Evolutionary conservation across 2,888 invertebrate species (phyloP).

Genomic region (Abrostola tripartita): DNA sequence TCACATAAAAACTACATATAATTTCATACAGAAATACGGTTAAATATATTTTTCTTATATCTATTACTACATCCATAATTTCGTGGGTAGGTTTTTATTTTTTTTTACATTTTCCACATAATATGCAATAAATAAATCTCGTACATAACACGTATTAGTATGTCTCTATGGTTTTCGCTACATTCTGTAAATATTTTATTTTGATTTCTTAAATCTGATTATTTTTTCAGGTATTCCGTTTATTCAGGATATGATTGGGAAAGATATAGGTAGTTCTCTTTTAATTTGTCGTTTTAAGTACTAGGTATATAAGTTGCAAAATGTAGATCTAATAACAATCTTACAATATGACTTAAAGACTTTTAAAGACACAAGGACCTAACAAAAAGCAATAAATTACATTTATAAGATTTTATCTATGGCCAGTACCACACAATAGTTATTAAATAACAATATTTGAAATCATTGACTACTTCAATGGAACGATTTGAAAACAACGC

Average conservation of each 20-base stretch:
- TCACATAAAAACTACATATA: conserved; percentile 89
- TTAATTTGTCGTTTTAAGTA: conserved; percentile 40
- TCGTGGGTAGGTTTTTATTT: conserved; percentile 77
- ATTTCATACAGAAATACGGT: conserved; percentile 89
- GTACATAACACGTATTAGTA: conserved; percentile 73
- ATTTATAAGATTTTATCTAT: conserved; percentile 33
- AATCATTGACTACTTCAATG: conserved; percentile 34
- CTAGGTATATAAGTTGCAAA: conserved; percentile 53
- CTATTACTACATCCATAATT: conserved; percentile 85
- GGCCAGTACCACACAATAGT: conserved; percentile 25
- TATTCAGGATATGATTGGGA: conserved; percentile 79
- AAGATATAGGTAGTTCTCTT: conserved; percentile 39
- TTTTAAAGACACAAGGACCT: conserved; percentile 48
- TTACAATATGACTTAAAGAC: conserved; percentile 45
- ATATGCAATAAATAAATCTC: conserved; percentile 83
- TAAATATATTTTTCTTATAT: conserved; percentile 86
- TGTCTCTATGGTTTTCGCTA: conserved; percentile 70
- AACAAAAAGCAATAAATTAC: conserved; percentile 54
- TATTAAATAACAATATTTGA: conserved; percentile 33
- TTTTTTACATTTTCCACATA: conserved; percentile 84
- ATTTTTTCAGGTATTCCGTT: conserved; percentile 84
- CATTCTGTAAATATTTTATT: conserved; percentile 78
- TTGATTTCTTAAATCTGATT: conserved; percentile 68
- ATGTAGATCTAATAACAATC: conserved; percentile 57
- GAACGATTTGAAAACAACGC: conserved; percentile 44